These are phyloP conservation scores for Thomomys bottae DNA, from an alignment of 2,113 vertebrate genomes.

Conservation along the genomic window DNA sequence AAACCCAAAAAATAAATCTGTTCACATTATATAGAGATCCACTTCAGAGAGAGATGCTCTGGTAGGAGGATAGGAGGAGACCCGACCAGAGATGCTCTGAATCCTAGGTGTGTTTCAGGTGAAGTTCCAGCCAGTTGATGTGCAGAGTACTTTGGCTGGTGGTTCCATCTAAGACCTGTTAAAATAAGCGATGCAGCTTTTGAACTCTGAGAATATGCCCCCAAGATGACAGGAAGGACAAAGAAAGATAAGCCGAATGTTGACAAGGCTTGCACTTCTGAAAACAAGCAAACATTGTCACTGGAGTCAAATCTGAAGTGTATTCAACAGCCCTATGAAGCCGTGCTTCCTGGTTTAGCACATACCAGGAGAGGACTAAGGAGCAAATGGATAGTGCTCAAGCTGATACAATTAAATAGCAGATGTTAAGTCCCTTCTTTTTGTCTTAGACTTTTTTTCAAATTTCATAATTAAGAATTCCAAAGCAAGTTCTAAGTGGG, in stretches of 20 bases:
- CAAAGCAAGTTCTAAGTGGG: too few relatives aligned
- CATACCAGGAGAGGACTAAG: neutral
- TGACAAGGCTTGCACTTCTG: neutral
- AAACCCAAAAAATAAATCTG: too few relatives aligned
- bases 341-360: neutral
- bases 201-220: neutral
- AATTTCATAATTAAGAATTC: too few relatives aligned
- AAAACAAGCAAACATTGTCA: neutral
- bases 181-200: neutral
- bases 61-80: neutral
- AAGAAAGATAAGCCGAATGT: neutral
- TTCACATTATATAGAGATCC: accelerated
- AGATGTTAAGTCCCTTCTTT: neutral
- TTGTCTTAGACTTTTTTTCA: neutral
- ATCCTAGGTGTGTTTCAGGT: too few relatives aligned
- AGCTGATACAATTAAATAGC: too few relatives aligned
- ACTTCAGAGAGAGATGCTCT: neutral
- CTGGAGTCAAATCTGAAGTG: neutral
- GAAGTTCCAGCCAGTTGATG: too few relatives aligned
- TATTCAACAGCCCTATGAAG: neutral
- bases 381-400: neutral
- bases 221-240: neutral
- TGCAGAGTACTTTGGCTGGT: neutral
- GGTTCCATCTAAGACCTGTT: neutral
- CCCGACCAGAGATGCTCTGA: too few relatives aligned